A percentile compares a stretch with the other conserved stretches of the same genome.
Evolutionary conservation across 2,797 vertebrate genomes (phyloP).

Genomic region (Buceros bicornis): DNA sequence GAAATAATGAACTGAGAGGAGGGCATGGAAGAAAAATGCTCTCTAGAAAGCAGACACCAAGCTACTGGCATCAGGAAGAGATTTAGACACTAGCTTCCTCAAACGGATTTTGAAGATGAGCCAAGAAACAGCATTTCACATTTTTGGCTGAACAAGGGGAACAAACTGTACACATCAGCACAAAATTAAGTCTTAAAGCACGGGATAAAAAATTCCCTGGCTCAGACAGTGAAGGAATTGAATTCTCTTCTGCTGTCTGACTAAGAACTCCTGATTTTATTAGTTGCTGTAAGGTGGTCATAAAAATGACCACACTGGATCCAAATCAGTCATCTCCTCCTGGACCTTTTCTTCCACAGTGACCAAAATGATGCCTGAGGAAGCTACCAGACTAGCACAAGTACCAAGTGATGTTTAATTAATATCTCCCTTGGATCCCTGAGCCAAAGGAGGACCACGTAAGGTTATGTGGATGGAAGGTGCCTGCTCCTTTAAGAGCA

Average conservation of each 20-base stretch:
- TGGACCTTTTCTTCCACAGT: background rate
- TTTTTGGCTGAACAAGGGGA: background rate
- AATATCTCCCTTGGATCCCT: background rate
- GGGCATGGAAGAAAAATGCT: background rate
- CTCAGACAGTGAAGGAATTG: background rate
- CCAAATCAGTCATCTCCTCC: background rate
- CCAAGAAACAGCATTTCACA: background rate
- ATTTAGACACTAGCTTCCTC: background rate
- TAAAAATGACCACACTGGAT: background rate
- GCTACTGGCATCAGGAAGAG: background rate
- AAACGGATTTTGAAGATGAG: background rate
- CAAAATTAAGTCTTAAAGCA: background rate
- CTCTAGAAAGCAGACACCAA: background rate
- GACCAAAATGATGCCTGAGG: background rate
- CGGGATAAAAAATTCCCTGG: background rate
- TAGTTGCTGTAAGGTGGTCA: fast-evolving
- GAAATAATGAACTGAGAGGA: background rate
- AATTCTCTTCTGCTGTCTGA: background rate
- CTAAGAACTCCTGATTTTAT: background rate
- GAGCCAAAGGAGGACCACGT: background rate
- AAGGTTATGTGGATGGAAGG: background rate
- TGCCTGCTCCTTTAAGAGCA: background rate
- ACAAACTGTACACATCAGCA: background rate
- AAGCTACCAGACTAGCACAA: fast-evolving
- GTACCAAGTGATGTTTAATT: background rate